These are phyloP conservation scores for Benitochromis conjunctus DNA, from an alignment of 2,113 vertebrate genomes.

Conservation along the genomic window DNA sequence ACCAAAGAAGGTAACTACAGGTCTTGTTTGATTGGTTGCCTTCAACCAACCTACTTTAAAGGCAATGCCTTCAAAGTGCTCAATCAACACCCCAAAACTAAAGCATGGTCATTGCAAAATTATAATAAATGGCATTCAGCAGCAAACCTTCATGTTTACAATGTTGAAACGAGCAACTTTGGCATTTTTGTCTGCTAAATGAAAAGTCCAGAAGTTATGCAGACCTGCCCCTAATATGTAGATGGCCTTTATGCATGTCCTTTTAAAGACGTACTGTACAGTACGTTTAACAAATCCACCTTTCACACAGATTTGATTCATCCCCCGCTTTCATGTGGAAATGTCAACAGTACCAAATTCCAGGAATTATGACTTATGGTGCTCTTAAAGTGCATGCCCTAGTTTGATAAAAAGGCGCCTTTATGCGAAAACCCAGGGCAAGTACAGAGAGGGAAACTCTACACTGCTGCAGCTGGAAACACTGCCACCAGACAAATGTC, in stretches of 20 bases:
- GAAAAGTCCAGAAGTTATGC: neutral
- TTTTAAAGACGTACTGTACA: neutral
- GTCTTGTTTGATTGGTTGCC: neutral
- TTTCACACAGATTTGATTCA: neutral
- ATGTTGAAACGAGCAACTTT: neutral
- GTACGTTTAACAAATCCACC: neutral
- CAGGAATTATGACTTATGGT: neutral
- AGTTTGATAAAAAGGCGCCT: slow-evolving; percentile 20
- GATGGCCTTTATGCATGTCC: neutral
- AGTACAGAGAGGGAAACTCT: neutral
- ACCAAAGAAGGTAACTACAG: fast-evolving
- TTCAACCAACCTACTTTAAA: neutral
- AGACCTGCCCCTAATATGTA: neutral
- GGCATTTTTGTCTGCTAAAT: neutral
- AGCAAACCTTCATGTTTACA: neutral
- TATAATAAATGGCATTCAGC: neutral
- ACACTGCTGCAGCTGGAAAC: slow-evolving; percentile 42
- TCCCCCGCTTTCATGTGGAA: neutral
- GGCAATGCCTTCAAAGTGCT: neutral
- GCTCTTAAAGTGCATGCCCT: neutral
- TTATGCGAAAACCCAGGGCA: slow-evolving; percentile 6
- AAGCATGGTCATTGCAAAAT: neutral
- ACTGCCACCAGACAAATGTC: slow-evolving; percentile 31
- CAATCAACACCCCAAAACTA: neutral
- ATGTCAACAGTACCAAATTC: neutral